Conservation (phyloP, 2,888 invertebrate genomes). For the Drosophila seclusa region DNA sequence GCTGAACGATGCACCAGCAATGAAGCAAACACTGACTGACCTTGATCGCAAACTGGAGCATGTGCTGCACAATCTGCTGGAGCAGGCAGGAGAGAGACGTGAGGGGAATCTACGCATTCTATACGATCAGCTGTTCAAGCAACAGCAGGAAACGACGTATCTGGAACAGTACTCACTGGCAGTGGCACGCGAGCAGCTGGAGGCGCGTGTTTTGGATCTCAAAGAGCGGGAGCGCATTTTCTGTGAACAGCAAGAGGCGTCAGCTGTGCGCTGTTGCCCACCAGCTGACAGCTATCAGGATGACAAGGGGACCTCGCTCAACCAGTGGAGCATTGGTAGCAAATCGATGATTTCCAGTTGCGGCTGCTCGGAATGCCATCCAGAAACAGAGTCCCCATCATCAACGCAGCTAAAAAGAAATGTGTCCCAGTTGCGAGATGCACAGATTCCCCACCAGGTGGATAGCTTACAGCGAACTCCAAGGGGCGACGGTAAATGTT, state of each 20-base stretch:
- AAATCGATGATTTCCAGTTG: slow-evolving; percentile 2
- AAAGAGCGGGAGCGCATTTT: slow-evolving; percentile 17
- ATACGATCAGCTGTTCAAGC: slow-evolving; percentile 53
- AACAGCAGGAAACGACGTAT: slow-evolving; percentile 31
- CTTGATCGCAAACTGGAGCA: slow-evolving; percentile 50
- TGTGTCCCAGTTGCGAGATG: background rate
- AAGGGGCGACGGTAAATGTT: background rate
- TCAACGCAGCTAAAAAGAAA: background rate
- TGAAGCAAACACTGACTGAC: slow-evolving; percentile 10
- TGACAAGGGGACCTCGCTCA: background rate
- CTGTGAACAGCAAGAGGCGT: background rate
- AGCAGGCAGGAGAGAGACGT: slow-evolving; percentile 38
- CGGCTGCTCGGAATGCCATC: slow-evolving; percentile 27
- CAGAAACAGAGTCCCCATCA: background rate
- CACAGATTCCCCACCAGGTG: background rate
- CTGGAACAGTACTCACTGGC: slow-evolving; percentile 6
- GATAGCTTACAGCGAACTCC: background rate
- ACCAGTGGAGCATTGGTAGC: background rate
- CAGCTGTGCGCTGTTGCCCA: background rate
- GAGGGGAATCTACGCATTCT: slow-evolving; percentile 52
- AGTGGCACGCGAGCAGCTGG: slow-evolving; percentile 17
- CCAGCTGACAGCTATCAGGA: background rate
- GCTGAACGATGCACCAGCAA: slow-evolving; percentile 19
- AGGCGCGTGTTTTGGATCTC: slow-evolving; percentile 7
- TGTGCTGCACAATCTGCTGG: slow-evolving; percentile 30